Percentiles rank a stretch among this genome's conserved stretches.
Conservation (phyloP, 2,888 invertebrate species). For the Cancer borealis region DNA sequence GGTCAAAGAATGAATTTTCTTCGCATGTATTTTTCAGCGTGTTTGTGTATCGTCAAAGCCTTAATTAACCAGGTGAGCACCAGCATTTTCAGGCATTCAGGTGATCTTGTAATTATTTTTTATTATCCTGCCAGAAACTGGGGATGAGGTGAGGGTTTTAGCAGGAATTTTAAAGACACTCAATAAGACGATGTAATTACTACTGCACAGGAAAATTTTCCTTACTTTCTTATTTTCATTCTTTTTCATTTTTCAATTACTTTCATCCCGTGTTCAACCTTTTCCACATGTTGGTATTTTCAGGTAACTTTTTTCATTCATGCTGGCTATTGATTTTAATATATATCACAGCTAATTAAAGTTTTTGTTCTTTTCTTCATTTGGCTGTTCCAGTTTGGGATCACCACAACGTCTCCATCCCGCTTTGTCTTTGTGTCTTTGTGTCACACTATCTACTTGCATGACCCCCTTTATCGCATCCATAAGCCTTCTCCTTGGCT, state of each 20-base stretch:
- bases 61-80: background rate
- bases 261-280: background rate
- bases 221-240: background rate
- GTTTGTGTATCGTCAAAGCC: conserved; percentile 14
- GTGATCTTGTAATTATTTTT: conserved; percentile 26
- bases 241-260: background rate
- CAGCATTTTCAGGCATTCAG: background rate
- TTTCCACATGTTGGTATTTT: no score
- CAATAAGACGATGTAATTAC: background rate
- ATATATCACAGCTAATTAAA: no score
- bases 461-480: no score
- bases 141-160: background rate
- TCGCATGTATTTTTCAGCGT: background rate
- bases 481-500: no score
- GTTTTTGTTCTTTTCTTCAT: no score
- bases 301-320: no score
- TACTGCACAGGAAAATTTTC: background rate
- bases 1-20: conserved; percentile 29
- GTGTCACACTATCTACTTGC: no score
- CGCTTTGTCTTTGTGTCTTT: no score
- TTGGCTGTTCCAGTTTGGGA: no score
- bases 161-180: background rate
- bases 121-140: background rate
- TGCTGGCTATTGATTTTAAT: no score
- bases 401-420: no score